Base-by-base conservation (phyloP, 2,797 vertebrate genomes). In the Microctenopoma stevenorrisi region DNA sequence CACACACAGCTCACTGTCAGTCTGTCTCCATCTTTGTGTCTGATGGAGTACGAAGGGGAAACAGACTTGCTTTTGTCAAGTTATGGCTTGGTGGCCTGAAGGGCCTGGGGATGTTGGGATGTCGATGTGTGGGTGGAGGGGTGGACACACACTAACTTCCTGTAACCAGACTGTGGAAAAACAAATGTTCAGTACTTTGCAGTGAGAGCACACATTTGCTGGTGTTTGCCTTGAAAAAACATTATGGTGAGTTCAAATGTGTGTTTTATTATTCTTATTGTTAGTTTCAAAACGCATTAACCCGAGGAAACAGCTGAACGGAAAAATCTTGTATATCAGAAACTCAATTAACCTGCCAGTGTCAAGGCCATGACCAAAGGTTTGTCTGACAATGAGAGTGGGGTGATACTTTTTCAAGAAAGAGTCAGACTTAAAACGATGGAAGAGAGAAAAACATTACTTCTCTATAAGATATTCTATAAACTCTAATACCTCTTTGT, bases 1-100 rank as follows among this genome's bases (percentile, higher is more conserved):
- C 74, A 30, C 28, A 71, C 69, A 63, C 73, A 54, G 46, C 76
- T 76, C 49, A 35, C 76, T 82, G 81, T 82, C 81, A 74, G 79
- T 67, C 72, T 44, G 66, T 47, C 83, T 82, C 52, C 62, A 60
- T 73, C 68, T 59, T 53, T 66, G 53, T 74, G 74, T 81, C 67
- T 73, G 80, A 52, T 7, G 49, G 74, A 37, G 55, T n/a, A 64
- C 3, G 46, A 48, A 44, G 35, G 51, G 48, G 38, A 75, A 59
- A 88, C 88, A 87, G 86, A 80, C 78, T 60, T 2, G 18, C 75
- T 73, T 86, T 88, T 91, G 88, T 90, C 50, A 33, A 40, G 44
- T 51, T 43, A 53, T 30, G 50, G 56, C 64, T 72, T 3, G 8
- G 13, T 33, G 61, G 18, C 14, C 43, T 35, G 43, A 9, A 15